Conservation (phyloP, 2,888 invertebrate genomes). For the Cerceris rybyensis region DNA sequence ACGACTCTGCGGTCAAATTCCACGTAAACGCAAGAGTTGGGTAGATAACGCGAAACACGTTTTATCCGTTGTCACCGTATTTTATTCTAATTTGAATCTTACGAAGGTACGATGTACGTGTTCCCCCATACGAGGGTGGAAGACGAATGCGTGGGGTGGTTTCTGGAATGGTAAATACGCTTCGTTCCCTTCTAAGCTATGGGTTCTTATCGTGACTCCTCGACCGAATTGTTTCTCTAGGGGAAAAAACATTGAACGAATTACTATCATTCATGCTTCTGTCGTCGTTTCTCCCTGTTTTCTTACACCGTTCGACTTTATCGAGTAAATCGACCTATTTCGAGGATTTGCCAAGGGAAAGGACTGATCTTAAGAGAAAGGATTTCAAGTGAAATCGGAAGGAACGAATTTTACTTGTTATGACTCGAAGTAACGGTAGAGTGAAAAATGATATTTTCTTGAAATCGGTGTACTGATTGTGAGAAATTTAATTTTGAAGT, state of each 20-base stretch:
- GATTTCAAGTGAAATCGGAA: too few relatives aligned
- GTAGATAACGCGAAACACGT: constrained; percentile 12
- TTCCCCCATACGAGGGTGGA: constrained; percentile 25
- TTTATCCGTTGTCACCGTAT: constrained; percentile 45
- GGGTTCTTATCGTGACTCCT: constrained; percentile 54
- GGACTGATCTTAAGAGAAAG: too few relatives aligned
- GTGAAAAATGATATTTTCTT: too few relatives aligned
- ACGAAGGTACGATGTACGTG: constrained; percentile 34
- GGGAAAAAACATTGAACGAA: constrained; percentile 51
- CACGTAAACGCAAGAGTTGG: not conserved
- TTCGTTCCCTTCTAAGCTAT: constrained; percentile 49
- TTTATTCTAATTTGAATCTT: constrained; percentile 61
- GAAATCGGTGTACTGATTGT: too few relatives aligned
- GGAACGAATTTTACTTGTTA: too few relatives aligned
- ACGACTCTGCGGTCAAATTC: not conserved
- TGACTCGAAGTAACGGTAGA: too few relatives aligned
- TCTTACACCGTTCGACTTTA: constrained; percentile 23
- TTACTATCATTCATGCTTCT: constrained; percentile 36
- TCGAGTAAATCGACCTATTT: not conserved
- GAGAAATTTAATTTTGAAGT: too few relatives aligned
- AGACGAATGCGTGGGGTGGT: constrained; percentile 53
- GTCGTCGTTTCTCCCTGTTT: constrained; percentile 10
- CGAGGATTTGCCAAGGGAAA: too few relatives aligned
- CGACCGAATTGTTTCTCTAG: constrained; percentile 48
- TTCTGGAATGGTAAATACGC: constrained; percentile 59